These are phyloP conservation scores for Atrina japonica DNA, from an alignment of 2,888 invertebrate genomes.

Conservation along the genomic window DNA sequence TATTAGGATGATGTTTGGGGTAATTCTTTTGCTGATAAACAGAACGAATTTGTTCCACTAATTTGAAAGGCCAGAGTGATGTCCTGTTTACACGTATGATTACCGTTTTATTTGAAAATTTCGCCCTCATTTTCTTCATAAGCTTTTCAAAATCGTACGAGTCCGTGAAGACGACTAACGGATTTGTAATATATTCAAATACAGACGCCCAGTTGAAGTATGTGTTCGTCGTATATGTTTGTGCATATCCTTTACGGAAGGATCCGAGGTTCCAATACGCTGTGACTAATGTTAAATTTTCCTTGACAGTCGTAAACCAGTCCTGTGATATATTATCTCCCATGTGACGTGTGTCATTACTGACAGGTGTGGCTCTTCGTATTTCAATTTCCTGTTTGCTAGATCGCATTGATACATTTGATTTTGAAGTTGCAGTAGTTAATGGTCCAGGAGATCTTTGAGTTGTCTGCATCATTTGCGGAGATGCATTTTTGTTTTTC, in stretches of 20 bases:
- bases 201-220: slow-evolving; percentile 49
- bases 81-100: slow-evolving; percentile 46
- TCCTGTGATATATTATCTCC: no score
- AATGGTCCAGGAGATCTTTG: no score
- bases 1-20: slow-evolving; percentile 63
- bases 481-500: no score
- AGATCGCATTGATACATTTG: no score
- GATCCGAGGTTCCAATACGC: slow-evolving; percentile 61
- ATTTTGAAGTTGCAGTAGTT: no score
- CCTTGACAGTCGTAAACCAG: no score
- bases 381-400: no score
- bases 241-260: slow-evolving; percentile 48
- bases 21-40: slow-evolving; percentile 51
- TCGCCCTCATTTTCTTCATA: slow-evolving; percentile 38
- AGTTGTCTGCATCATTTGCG: no score
- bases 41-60: slow-evolving; percentile 39
- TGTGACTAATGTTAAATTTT: slow-evolving; percentile 55
- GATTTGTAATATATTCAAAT: slow-evolving; percentile 47
- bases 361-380: no score
- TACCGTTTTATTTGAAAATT: slow-evolving; percentile 37
- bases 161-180: slow-evolving; percentile 60
- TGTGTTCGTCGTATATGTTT: slow-evolving; percentile 23
- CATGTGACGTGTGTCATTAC: no score
- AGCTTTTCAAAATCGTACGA: slow-evolving; percentile 38
- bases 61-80: slow-evolving; percentile 54